Conservation (phyloP, 2,888 invertebrate species). For the Pogonocherus hispidulus region DNA sequence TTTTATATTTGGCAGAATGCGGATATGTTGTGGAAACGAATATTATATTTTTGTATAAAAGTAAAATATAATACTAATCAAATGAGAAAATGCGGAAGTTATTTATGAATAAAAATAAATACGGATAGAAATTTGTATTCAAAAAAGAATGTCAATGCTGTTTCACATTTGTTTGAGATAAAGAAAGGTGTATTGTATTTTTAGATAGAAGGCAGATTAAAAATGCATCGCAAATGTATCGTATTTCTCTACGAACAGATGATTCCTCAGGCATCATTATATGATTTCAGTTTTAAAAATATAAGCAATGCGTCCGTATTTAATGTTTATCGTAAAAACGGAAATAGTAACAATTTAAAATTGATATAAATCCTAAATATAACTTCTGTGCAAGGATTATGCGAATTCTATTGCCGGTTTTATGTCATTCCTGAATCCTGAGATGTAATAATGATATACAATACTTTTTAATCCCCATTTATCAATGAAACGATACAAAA, state of each 20-base stretch:
- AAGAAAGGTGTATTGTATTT: too few relatives aligned
- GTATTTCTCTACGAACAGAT: background rate
- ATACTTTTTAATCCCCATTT: too few relatives aligned
- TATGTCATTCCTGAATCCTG: background rate
- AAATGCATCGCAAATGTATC: background rate
- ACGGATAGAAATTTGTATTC: too few relatives aligned
- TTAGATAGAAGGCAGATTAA: too few relatives aligned
- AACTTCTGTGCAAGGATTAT: constrained; percentile 2
- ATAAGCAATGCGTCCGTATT: constrained; percentile 21
- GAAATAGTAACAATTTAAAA: constrained; percentile 4
- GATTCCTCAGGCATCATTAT: background rate
- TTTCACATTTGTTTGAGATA: too few relatives aligned
- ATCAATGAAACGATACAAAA: too few relatives aligned
- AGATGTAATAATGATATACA: too few relatives aligned
- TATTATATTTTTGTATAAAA: too few relatives aligned
- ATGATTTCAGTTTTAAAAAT: constrained; percentile 21
- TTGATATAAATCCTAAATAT: constrained; percentile 21
- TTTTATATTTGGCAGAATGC: background rate
- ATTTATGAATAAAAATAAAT: too few relatives aligned
- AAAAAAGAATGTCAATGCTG: too few relatives aligned
- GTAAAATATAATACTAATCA: background rate
- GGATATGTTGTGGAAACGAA: too few relatives aligned
- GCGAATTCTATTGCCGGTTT: background rate
- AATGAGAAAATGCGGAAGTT: background rate
- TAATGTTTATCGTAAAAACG: constrained; percentile 20